Evolutionary conservation across 2,888 invertebrate genomes (phyloP).

Genomic region (Athrips mouffetella): DNA sequence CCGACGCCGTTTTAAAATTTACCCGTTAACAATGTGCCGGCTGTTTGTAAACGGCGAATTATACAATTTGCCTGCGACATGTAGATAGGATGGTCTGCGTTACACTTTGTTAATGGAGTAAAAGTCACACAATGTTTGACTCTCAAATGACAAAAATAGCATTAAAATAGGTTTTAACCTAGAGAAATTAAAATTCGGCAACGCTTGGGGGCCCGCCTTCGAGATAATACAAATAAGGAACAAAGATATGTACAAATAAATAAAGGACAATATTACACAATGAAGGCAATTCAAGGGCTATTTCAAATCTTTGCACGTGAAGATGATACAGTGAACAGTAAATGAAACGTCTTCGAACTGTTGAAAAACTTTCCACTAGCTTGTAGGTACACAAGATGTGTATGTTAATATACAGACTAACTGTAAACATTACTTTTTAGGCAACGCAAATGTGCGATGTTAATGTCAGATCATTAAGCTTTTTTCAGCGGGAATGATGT

Average conservation of each 20-base stretch:
- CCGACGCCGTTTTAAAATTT: too few species aligned
- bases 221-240: slow-evolving; percentile 9
- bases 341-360: too few species aligned
- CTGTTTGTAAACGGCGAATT: too few species aligned
- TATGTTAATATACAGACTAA: too few species aligned
- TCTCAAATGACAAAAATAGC: slow-evolving; percentile 13
- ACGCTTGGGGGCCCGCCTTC: slow-evolving; percentile 14
- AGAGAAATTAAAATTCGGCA: slow-evolving; percentile 12
- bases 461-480: too few species aligned
- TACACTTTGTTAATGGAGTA: slow-evolving; percentile 4
- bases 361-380: too few species aligned
- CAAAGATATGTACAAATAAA: slow-evolving; percentile 13
- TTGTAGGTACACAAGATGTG: too few species aligned
- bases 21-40: too few species aligned
- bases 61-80: too few species aligned
- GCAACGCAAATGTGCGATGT: too few species aligned
- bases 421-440: too few species aligned
- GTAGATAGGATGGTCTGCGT: neutral
- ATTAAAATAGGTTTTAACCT: slow-evolving; percentile 13
- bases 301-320: neutral
- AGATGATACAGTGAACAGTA: neutral
- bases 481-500: too few species aligned
- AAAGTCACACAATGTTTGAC: slow-evolving; percentile 1
- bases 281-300: neutral
- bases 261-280: neutral